Evolutionary conservation across 2,888 invertebrate species (phyloP).

Genomic region (Plebejus anna): DNA sequence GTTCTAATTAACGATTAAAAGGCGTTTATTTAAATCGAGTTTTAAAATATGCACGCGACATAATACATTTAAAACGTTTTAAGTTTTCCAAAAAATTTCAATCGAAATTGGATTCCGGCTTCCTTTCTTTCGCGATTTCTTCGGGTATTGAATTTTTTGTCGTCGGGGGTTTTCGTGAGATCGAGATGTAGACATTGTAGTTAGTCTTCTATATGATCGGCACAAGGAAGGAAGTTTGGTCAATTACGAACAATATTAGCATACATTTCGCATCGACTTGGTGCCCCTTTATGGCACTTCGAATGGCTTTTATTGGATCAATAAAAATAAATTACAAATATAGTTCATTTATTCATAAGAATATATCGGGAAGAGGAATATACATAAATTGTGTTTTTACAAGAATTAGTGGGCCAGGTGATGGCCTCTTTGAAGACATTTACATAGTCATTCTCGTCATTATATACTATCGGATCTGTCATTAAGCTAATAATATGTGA

Average conservation of each 20-base stretch:
- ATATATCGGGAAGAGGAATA: constrained; percentile 12
- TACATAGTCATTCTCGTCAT: neutral
- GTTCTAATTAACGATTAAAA: constrained; percentile 15
- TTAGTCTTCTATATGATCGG: constrained; percentile 55
- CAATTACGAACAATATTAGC: constrained; percentile 67
- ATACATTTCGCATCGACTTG: constrained; percentile 67
- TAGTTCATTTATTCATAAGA: constrained; percentile 24
- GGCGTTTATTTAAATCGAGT: constrained; percentile 16
- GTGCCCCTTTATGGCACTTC: constrained; percentile 59
- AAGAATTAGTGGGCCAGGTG: constrained; percentile 2
- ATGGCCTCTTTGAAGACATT: neutral
- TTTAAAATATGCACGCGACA: neutral
- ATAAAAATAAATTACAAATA: constrained; percentile 68
- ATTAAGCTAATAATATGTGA: neutral
- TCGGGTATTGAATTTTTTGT: constrained; percentile 70
- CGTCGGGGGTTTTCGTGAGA: constrained; percentile 59
- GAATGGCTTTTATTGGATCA: constrained; percentile 63
- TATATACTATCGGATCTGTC: neutral
- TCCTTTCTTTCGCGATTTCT: constrained; percentile 40
- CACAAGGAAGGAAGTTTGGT: constrained; percentile 61
- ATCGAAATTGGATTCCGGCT: constrained; percentile 69
- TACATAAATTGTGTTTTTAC: constrained; percentile 9
- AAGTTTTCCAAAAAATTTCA: constrained; percentile 68
- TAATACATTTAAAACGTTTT: constrained; percentile 43
- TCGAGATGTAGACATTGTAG: constrained; percentile 46